Conservation (phyloP, 2,113 vertebrate species). For the Hippocampus barbouri region DNA sequence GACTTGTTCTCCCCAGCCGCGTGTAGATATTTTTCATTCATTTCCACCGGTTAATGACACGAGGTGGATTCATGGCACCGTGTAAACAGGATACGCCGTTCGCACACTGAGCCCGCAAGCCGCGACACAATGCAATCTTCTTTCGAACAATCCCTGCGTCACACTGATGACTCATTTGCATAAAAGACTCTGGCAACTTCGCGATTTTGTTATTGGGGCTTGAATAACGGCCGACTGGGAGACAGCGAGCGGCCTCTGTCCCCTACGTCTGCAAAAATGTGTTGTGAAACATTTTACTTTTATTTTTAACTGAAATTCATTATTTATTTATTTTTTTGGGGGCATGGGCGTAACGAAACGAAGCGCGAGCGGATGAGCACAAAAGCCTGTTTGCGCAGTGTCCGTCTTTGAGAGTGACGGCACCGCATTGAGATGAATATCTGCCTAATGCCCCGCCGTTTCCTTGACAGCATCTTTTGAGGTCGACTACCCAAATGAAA, state of each 20-base stretch:
- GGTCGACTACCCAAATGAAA: slow-evolving; percentile 24
- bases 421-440: slow-evolving; percentile 58
- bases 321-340: not conserved
- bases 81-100: not conserved
- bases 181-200: not conserved
- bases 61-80: not conserved
- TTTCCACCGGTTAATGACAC: not conserved
- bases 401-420: slow-evolving; percentile 54
- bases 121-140: not conserved
- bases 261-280: not conserved
- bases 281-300: not conserved
- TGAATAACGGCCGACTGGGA: not conserved
- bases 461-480: slow-evolving; percentile 36
- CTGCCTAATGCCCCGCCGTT: slow-evolving; percentile 49
- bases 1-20: not conserved
- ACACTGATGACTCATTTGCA: slow-evolving; percentile 1
- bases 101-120: not conserved
- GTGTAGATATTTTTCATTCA: not conserved
- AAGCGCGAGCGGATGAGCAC: slow-evolving; percentile 41
- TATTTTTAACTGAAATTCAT: not conserved
- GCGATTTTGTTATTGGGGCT: no score
- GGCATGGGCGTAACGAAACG: not conserved
- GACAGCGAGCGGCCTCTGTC: not conserved
- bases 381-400: slow-evolving; percentile 21
- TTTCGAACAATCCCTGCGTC: not conserved